Evolutionary conservation across 1,140 invertebrate genomes (phyloP).

Genomic region (Bilobella aurantiaca): DNA sequence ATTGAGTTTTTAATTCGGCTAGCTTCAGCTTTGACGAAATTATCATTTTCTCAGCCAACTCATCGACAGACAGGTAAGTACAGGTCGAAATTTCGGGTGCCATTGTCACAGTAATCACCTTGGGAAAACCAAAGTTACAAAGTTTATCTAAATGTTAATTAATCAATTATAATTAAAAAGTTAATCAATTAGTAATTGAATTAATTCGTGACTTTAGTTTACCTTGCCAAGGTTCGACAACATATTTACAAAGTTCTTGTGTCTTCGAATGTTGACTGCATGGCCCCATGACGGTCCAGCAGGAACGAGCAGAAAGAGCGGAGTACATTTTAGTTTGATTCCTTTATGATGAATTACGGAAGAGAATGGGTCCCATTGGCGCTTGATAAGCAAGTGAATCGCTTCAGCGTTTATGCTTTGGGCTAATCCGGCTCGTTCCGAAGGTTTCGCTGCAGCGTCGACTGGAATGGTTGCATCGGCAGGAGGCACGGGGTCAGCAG

Average conservation of each 20-base stretch:
- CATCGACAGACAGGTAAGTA: constrained; percentile 36
- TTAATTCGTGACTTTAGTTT: background rate
- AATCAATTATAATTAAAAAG: too few relatives aligned
- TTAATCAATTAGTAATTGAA: too few relatives aligned
- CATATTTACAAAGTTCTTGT: constrained; percentile 20
- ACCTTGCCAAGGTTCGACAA: constrained; percentile 26
- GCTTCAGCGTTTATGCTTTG: constrained; percentile 45
- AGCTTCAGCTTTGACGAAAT: constrained; percentile 57
- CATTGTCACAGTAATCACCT: constrained; percentile 44
- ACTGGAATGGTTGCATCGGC: background rate
- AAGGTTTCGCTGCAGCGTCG: background rate
- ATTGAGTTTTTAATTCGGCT: constrained; percentile 55
- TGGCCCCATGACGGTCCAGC: constrained; percentile 10
- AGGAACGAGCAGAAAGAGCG: constrained; percentile 30
- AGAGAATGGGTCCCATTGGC: constrained; percentile 63
- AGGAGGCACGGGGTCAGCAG: background rate
- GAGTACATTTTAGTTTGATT: constrained; percentile 48
- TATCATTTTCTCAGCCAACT: constrained; percentile 58
- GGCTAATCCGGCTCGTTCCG: background rate
- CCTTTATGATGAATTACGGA: constrained; percentile 42
- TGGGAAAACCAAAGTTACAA: constrained; percentile 25
- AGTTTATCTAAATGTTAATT: constrained; percentile 9
- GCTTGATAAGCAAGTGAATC: constrained; percentile 55
- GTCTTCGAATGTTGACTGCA: constrained; percentile 3
- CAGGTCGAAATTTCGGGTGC: constrained; percentile 36